Percentiles rank a stretch among this genome's conserved stretches.
Evolutionary conservation across 1,140 invertebrate species (phyloP).

Genomic region (Archegozetes longisetosus): DNA sequence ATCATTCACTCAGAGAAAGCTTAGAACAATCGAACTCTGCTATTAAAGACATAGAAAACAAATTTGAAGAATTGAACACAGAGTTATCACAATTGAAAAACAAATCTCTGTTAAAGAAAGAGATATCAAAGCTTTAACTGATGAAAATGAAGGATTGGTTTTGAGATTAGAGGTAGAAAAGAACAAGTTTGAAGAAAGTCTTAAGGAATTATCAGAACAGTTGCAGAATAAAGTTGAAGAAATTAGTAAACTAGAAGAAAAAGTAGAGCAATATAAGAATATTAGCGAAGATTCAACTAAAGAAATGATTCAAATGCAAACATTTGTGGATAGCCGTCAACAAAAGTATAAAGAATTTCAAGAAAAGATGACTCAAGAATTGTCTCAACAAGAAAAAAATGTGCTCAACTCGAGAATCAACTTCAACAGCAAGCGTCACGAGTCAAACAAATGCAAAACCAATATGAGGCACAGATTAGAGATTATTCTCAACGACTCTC

Average conservation of each 20-base stretch:
- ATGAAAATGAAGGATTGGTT: not conserved
- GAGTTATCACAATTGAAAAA: not conserved
- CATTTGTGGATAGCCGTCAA: not conserved
- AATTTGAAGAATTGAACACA: not conserved
- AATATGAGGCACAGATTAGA: not conserved
- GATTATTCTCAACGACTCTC: not conserved
- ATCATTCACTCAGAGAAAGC: no score
- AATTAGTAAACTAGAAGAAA: not conserved
- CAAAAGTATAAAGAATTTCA: no score
- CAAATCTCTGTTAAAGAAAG: no score
- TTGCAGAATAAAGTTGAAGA: not conserved
- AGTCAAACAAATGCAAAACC: not conserved
- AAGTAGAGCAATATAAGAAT: not conserved
- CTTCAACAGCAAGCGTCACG: no score
- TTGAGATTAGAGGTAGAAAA: not conserved
- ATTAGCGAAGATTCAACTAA: not conserved
- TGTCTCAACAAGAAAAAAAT: not conserved
- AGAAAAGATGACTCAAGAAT: not conserved
- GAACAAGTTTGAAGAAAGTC: not conserved
- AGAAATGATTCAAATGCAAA: not conserved
- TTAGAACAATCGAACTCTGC: no score
- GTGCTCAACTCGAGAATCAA: no score
- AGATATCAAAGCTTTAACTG: not conserved
- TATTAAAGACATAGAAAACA: no score
- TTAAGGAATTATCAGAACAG: not conserved